Base-by-base conservation (phyloP, 2,113 vertebrate species). In the Takifugu flavidus region DNA sequence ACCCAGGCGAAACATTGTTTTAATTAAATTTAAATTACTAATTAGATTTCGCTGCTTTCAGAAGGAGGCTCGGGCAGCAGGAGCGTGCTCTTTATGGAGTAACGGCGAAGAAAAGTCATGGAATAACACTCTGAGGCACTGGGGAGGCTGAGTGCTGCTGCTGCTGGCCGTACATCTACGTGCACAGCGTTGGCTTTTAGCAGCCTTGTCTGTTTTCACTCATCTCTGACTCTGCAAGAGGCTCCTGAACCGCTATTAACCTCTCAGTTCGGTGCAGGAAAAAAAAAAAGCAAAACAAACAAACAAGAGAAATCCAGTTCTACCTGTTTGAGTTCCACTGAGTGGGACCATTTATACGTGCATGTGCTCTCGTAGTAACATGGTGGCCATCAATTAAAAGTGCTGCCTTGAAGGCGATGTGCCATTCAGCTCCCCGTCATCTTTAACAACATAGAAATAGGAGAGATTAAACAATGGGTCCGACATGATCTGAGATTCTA, bases 401-500 rank as follows among this genome's bases (percentile, higher is more conserved):
- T 64, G 39, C 52, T 29, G 64, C 53, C 47, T 60, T 20, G 28
- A 66, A 65, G 53, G 56, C 4, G 25, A 74, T 70, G 60, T 70
- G 55, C 62, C 58, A 70, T 74, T 56, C 26, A 78, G 84, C 68
- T 72, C 67, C 25, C 15, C 52, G 62, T 60, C 56, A 76, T 80
- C 72, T 81, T 50, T 71, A 70, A 78, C 63, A 25, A 65, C 42
- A 70, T 69, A 77, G 53, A 86, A 86, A 83, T 81, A 83, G 75
- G 78, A 52, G 62, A 85, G 87, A 90, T 89, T 89, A 91, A 88
- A 91, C 89, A 91, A 90, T 89, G 84, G 90, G 82, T 90, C 83
- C 81, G 80, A 88, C 88, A 83, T 91, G 87, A 91, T 90, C 82
- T 84, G 77, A 87, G 88, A 90, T 90, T 91, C 88, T 91, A 91